phyloP scores from a whole-genome alignment of 1,140 invertebrate genomes.

The Ceratoteleas bidentatus region DNA sequence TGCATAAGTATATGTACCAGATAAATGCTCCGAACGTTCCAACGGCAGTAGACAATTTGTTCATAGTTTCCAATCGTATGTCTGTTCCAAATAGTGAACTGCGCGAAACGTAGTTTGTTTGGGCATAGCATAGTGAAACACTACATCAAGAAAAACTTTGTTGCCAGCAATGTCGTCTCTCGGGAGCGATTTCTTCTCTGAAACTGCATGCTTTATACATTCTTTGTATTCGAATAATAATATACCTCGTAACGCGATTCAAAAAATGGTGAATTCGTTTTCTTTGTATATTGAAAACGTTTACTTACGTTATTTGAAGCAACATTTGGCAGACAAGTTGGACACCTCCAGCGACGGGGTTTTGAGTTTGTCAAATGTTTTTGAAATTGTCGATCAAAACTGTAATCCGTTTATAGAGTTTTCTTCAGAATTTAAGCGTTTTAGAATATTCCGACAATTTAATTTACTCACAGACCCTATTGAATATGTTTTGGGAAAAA shows the following conservation, averaged over 20 bases:
- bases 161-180: too few relatives aligned
- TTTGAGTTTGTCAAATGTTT: neutral
- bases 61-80: too few relatives aligned
- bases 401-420: slow-evolving; percentile 4
- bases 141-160: too few relatives aligned
- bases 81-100: too few relatives aligned
- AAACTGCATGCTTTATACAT: too few relatives aligned
- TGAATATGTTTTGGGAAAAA: slow-evolving; percentile 1
- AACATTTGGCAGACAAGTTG: neutral
- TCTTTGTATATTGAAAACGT: slow-evolving; percentile 1
- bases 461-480: slow-evolving; percentile 1
- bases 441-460: neutral
- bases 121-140: too few relatives aligned
- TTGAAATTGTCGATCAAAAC: neutral
- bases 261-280: neutral
- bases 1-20: too few relatives aligned
- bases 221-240: too few relatives aligned
- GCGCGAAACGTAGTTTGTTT: too few relatives aligned
- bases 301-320: slow-evolving; percentile 10
- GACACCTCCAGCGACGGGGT: neutral
- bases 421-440: slow-evolving; percentile 1
- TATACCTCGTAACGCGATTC: neutral
- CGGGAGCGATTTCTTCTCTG: too few relatives aligned
- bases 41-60: too few relatives aligned
- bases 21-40: too few relatives aligned